Evolutionary conservation across 2,113 vertebrate species (phyloP).

Genomic region (Holacanthus passer): DNA sequence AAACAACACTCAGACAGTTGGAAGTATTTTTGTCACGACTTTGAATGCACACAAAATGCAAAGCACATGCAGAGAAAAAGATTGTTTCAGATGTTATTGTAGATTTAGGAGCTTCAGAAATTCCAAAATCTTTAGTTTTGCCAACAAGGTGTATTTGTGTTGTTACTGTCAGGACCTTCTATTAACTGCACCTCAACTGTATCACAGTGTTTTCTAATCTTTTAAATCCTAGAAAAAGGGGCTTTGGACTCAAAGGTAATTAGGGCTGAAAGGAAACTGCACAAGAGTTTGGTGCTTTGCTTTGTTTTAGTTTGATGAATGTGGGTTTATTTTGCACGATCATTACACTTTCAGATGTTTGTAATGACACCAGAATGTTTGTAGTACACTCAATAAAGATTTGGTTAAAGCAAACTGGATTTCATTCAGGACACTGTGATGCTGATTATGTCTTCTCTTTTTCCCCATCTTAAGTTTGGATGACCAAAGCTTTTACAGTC

Average conservation of each 20-base stretch:
- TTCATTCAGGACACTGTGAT: neutral
- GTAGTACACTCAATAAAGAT: neutral
- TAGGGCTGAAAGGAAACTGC: neutral
- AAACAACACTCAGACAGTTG: neutral
- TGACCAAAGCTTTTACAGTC: slow-evolving; percentile 5
- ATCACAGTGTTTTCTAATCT: neutral
- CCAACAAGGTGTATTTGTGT: no score
- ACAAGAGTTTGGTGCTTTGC: neutral
- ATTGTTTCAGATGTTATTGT: neutral
- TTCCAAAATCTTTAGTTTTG: no score
- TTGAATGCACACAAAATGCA: neutral
- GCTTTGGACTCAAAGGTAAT: no score
- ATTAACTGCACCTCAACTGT: neutral
- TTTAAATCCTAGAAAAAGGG: neutral
- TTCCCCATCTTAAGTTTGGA: neutral
- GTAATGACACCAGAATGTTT: neutral
- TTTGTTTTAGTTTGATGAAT: neutral
- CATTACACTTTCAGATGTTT: neutral
- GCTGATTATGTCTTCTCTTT: neutral
- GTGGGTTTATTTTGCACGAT: neutral
- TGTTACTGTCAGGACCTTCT: no score
- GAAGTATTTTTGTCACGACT: neutral
- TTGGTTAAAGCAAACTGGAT: neutral
- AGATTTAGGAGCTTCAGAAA: no score
- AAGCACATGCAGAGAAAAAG: neutral